These are phyloP conservation scores for Muschampia staudingeri DNA, from an alignment of 2,888 invertebrate genomes.

Conservation along the genomic window DNA sequence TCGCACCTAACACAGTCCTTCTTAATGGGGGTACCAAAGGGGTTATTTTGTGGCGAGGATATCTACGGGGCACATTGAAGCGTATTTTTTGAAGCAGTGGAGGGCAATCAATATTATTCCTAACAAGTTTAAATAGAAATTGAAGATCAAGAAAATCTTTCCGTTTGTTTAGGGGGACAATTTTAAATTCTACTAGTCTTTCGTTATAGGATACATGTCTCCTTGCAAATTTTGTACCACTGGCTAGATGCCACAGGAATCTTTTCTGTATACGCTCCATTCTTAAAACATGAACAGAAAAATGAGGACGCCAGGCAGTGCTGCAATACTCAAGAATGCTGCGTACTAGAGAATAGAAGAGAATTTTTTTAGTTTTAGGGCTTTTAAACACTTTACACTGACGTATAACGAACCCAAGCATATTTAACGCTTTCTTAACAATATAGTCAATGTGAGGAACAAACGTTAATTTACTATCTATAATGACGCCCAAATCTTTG, in stretches of 20 bases:
- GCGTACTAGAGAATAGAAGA: background rate
- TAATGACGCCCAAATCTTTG: background rate
- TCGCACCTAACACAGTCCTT: too few relatives aligned
- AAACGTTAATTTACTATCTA: background rate
- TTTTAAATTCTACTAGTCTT: background rate
- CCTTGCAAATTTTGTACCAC: background rate
- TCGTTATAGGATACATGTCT: too few relatives aligned
- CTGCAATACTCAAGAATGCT: background rate
- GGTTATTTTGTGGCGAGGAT: too few relatives aligned
- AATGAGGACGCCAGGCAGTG: background rate
- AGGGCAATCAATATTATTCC: background rate
- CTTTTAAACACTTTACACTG: too few relatives aligned
- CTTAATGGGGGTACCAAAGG: too few relatives aligned
- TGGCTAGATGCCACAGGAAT: background rate
- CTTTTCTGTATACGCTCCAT: background rate
- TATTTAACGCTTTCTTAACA: background rate
- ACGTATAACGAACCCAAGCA: too few relatives aligned
- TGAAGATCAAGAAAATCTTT: too few relatives aligned
- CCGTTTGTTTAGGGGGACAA: background rate
- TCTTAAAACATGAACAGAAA: constrained; percentile 1
- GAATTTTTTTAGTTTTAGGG: background rate
- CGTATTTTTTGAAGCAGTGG: too few relatives aligned
- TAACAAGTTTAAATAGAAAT: too few relatives aligned
- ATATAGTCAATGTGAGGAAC: background rate
- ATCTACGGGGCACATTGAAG: too few relatives aligned